phyloP scores from a whole-genome alignment of 2,888 invertebrate species.

The Drosophila mayaguana region DNA sequence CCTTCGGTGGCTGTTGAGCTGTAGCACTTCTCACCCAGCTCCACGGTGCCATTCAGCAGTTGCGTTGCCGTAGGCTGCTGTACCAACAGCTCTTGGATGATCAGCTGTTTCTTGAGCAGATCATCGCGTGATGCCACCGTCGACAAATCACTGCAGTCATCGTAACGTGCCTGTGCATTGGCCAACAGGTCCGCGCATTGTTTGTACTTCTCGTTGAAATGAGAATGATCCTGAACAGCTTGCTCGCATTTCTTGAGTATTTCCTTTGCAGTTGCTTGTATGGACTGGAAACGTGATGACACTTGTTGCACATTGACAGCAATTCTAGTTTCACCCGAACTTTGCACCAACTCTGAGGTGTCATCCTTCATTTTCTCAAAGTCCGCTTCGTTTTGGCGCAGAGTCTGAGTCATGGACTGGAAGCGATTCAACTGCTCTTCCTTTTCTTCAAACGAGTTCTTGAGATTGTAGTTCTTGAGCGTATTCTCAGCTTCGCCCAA shows the following conservation, averaged over 20 bases:
- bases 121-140: slow-evolving; percentile 89
- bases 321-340: slow-evolving; percentile 93
- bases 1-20: slow-evolving; percentile 94
- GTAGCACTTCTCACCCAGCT: slow-evolving; percentile 94
- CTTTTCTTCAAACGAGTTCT: slow-evolving; percentile 95
- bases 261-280: slow-evolving; percentile 95
- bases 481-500: slow-evolving; percentile 93
- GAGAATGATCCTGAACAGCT: slow-evolving; percentile 92
- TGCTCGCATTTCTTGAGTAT: slow-evolving; percentile 96
- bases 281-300: slow-evolving; percentile 94
- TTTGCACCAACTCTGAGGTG: slow-evolving; percentile 93
- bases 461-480: slow-evolving; percentile 93
- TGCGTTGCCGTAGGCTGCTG: slow-evolving; percentile 91
- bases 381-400: slow-evolving; percentile 93
- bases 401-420: slow-evolving; percentile 91
- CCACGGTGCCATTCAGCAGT: slow-evolving; percentile 93
- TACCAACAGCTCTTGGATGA: slow-evolving; percentile 90
- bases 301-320: slow-evolving; percentile 95
- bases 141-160: slow-evolving; percentile 88
- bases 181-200: slow-evolving; percentile 93
- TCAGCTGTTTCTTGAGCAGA: slow-evolving; percentile 89
- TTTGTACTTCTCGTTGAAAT: slow-evolving; percentile 93
- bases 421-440: slow-evolving; percentile 95
- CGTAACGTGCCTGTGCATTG: slow-evolving; percentile 90
- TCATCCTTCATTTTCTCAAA: slow-evolving; percentile 95